Percentiles rank a stretch among this genome's conserved stretches.
These are phyloP conservation scores for Onychostoma macrolepis DNA, from an alignment of 2,113 vertebrate genomes.

Conservation along the genomic window DNA sequence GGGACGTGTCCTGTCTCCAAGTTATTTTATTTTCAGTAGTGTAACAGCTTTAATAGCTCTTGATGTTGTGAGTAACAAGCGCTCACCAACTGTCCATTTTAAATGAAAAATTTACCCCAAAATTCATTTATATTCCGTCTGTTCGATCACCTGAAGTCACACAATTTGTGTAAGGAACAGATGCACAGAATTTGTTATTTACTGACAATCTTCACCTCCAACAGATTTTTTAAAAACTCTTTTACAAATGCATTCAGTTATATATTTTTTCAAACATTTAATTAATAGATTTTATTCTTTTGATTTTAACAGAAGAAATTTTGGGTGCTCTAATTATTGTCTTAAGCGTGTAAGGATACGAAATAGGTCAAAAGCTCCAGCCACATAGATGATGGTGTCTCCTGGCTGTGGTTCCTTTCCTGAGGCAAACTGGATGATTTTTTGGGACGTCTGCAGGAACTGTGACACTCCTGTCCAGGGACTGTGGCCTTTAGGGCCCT, in stretches of 20 bases:
- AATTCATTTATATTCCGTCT: not conserved
- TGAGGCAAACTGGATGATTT: conserved; percentile 98
- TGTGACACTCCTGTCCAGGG: conserved; percentile 97
- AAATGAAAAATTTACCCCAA: not conserved
- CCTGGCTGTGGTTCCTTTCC: conserved; percentile 92
- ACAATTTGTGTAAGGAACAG: not conserved
- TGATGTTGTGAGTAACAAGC: not conserved
- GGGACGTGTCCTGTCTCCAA: not conserved
- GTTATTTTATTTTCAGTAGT: not conserved
- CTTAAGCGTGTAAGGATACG: conserved; percentile 82
- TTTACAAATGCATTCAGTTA: not conserved
- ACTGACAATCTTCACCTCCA: not conserved
- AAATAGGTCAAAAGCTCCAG: conserved; percentile 96
- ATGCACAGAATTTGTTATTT: not conserved
- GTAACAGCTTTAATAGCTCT: not conserved
- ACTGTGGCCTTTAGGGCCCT: conserved; percentile 90
- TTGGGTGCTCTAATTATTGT: not conserved
- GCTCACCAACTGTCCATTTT: not conserved
- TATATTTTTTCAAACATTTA: not conserved
- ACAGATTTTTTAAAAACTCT: too few species aligned
- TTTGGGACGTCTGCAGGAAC: conserved; percentile 97
- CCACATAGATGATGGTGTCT: conserved; percentile 95
- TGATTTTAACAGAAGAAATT: not conserved
- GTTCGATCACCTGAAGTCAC: not conserved
- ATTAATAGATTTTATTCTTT: not conserved